Conservation (phyloP, 2,797 vertebrate species). For the Ataeniobius toweri region DNA sequence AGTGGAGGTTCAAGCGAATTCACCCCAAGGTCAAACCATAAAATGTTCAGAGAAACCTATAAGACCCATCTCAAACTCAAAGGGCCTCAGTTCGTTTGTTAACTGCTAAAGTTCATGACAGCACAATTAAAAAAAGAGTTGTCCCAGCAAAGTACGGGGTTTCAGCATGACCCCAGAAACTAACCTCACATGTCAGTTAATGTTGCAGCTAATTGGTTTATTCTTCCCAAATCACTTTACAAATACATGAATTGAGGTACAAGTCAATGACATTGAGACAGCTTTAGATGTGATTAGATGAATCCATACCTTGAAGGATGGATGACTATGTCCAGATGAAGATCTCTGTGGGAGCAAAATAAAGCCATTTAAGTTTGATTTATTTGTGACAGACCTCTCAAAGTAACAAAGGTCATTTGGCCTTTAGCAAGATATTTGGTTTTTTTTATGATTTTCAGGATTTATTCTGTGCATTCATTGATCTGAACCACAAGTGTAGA, state of each 20-base stretch:
- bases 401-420: background rate
- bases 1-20: no score
- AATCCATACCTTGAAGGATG: slow-evolving; percentile 81
- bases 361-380: slow-evolving; percentile 32
- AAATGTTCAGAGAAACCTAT: background rate
- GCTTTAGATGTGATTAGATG: background rate
- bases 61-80: background rate
- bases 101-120: background rate
- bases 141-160: no score
- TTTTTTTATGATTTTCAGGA: background rate
- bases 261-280: background rate
- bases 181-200: no score
- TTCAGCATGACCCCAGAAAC: no score
- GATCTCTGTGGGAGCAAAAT: slow-evolving; percentile 78
- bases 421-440: background rate
- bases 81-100: background rate
- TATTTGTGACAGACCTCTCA: background rate
- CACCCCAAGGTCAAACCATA: no score
- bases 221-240: background rate
- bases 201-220: background rate
- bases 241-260: background rate
- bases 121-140: background rate
- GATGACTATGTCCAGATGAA: slow-evolving; percentile 80
- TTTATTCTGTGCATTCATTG: slow-evolving; percentile 7
- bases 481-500: slow-evolving; percentile 1